These are phyloP conservation scores for Sisyra nigra DNA, from an alignment of 2,888 invertebrate genomes.

Conservation along the genomic window DNA sequence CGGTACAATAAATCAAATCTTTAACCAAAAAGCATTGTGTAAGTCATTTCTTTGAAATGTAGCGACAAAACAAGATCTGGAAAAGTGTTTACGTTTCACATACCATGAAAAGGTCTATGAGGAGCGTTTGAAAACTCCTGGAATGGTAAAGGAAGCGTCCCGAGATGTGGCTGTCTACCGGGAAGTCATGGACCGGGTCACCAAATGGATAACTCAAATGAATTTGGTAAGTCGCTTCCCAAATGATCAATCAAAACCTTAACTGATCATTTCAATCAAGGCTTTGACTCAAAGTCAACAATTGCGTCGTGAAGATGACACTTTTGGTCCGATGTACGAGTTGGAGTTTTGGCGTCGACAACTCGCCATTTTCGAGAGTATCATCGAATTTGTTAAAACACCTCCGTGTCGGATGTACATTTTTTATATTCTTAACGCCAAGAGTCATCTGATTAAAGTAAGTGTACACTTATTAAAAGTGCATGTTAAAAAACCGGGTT, in stretches of 20 bases:
- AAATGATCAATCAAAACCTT: no score
- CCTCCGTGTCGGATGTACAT: constrained; percentile 52
- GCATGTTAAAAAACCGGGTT: not conserved
- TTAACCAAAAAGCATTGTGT: constrained; percentile 13
- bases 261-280: constrained; percentile 23
- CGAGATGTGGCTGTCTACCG: constrained; percentile 41
- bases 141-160: constrained; percentile 39
- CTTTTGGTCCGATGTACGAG: constrained; percentile 68
- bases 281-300: constrained; percentile 63
- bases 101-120: constrained; percentile 38
- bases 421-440: constrained; percentile 46
- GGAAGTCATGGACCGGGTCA: constrained; percentile 44
- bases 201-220: constrained; percentile 53
- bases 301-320: constrained; percentile 60
- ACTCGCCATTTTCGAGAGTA: constrained; percentile 62
- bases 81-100: constrained; percentile 42
- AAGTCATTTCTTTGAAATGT: constrained; percentile 12
- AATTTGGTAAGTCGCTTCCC: constrained; percentile 50
- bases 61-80: constrained; percentile 50
- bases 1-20: no score
- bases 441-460: constrained; percentile 53
- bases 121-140: constrained; percentile 36
- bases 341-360: constrained; percentile 69
- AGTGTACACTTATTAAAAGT: no score
- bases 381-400: constrained; percentile 62